phyloP scores from a whole-genome alignment of 2,888 invertebrate species.

The Tenodera sinensis region DNA sequence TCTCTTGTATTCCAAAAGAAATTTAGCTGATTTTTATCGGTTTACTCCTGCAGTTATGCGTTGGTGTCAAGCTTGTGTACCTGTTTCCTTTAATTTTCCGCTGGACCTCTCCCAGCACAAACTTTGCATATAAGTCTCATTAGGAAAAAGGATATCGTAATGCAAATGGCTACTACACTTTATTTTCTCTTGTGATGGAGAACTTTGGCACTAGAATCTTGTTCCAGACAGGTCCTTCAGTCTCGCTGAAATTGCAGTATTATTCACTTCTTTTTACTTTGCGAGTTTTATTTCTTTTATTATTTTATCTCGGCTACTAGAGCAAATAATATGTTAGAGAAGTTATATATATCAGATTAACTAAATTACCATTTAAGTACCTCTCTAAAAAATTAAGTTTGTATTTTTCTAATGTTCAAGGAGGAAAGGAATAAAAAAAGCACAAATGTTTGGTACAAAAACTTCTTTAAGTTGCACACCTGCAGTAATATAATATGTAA shows the following conservation, averaged over 20 bases:
- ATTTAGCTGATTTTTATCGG: neutral
- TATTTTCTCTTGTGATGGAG: neutral
- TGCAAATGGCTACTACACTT: neutral
- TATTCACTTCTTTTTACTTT: neutral
- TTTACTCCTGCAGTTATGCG: neutral
- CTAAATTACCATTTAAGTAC: no score
- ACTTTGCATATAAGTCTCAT: neutral
- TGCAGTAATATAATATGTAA: no score
- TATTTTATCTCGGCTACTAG: neutral
- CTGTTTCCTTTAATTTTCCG: neutral
- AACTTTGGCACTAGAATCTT: neutral
- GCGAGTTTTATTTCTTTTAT: neutral
- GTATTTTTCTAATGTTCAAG: no score
- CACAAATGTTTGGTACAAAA: no score
- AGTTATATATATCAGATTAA: no score
- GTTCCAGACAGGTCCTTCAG: neutral
- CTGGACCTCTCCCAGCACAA: neutral
- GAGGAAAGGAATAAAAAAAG: no score
- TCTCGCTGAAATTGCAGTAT: neutral
- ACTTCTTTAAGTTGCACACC: no score
- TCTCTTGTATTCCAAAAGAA: neutral
- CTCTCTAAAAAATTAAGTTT: no score
- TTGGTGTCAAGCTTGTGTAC: neutral
- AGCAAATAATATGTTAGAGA: no score
- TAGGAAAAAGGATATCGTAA: neutral